Evolutionary conservation across 92 coral and sea anemone species (phyloP).

Genomic region (Desmophyllum pertusum): DNA sequence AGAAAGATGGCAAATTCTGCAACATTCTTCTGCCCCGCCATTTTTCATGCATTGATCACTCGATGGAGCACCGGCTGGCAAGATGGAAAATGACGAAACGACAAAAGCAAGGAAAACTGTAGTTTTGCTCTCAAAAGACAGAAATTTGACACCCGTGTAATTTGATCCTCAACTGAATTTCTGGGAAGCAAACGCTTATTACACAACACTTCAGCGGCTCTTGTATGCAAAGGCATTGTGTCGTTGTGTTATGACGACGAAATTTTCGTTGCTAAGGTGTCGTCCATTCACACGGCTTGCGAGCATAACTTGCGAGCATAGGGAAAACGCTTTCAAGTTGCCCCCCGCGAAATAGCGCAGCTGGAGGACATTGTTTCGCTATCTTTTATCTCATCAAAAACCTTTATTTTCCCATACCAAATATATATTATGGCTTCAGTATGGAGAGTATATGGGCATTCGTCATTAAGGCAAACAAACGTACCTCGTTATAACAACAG

Average conservation of each 20-base stretch:
- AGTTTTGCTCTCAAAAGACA: neutral
- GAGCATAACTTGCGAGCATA: no score
- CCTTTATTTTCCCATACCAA: neutral
- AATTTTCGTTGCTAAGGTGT: neutral
- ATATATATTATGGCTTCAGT: neutral
- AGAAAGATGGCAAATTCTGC: neutral
- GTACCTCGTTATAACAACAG: neutral
- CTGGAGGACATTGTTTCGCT: neutral
- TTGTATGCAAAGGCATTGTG: neutral
- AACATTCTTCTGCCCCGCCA: neutral
- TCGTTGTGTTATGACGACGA: constrained; percentile 16
- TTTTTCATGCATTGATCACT: neutral
- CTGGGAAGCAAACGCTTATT: neutral
- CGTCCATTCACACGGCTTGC: neutral
- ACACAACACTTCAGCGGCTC: neutral
- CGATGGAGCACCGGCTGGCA: neutral
- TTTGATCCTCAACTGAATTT: neutral
- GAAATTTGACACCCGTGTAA: neutral
- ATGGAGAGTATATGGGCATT: no score
- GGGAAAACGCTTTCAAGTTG: neutral
- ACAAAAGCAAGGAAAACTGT: neutral
- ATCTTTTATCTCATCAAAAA: neutral
- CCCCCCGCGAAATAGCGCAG: neutral
- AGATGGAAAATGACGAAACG: neutral
- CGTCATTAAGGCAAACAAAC: neutral